A percentile compares a stretch with the other conserved stretches of the same genome.
Conservation (phyloP, 30 jellyfish, hydroid and myxozoan genomes). For the Rhopilema esculentum region DNA sequence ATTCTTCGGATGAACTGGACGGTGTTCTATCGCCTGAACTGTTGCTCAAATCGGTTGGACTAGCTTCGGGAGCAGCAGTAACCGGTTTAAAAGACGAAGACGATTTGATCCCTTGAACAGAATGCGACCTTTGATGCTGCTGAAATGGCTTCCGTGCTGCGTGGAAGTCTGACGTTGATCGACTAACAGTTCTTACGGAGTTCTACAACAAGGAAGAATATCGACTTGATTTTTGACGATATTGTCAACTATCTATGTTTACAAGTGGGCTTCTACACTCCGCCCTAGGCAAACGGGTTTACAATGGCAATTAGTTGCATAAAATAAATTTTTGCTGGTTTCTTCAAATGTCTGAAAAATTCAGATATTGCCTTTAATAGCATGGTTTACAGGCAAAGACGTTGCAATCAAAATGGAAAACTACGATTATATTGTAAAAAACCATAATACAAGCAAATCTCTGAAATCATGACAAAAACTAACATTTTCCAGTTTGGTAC, state of each 20-base stretch:
- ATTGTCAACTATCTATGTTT: background rate
- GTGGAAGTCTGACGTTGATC: conserved; percentile 27
- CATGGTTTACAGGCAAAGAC: too few species aligned
- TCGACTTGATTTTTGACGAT: background rate
- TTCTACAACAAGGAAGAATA: conserved; percentile 9
- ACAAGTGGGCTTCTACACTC: background rate
- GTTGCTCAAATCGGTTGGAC: background rate
- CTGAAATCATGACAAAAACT: too few species aligned
- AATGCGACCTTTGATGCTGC: conserved; percentile 74
- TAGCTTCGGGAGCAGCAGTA: background rate
- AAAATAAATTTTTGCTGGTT: too few species aligned
- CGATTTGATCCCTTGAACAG: conserved; percentile 63
- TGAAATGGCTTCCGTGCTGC: conserved; percentile 23
- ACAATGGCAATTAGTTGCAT: background rate
- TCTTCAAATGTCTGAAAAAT: too few species aligned
- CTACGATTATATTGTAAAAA: too few species aligned
- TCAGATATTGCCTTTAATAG: too few species aligned
- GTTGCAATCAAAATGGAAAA: too few species aligned
- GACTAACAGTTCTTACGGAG: conserved; percentile 23
- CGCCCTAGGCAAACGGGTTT: background rate
- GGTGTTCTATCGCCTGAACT: background rate
- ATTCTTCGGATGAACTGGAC: conserved; percentile 31
- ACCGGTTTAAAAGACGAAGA: conserved; percentile 46
- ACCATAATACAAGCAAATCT: too few species aligned
- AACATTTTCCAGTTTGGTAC: too few species aligned